Conservation (phyloP, 2,888 invertebrate species). For the Cantharis rufa region DNA sequence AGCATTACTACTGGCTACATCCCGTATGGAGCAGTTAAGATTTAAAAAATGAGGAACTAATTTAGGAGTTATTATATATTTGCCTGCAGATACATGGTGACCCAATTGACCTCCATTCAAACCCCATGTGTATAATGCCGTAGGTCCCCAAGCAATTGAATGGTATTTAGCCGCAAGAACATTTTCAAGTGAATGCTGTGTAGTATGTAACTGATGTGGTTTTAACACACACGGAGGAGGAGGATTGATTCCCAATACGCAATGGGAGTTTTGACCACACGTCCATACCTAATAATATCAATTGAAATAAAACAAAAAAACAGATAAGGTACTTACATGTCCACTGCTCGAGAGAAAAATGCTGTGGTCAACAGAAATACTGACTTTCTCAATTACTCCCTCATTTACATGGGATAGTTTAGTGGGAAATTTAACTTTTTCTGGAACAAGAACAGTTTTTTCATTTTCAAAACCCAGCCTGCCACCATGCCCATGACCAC, state of each 20-base stretch:
- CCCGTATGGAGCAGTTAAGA: slow-evolving; percentile 37
- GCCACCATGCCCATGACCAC: slow-evolving; percentile 82
- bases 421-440: slow-evolving; percentile 49
- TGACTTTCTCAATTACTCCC: slow-evolving; percentile 58
- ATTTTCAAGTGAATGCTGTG: slow-evolving; percentile 57
- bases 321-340: slow-evolving; percentile 54
- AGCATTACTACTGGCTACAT: slow-evolving; percentile 68
- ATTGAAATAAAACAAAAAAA: neutral
- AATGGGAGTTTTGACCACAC: slow-evolving; percentile 67
- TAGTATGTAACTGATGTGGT: slow-evolving; percentile 54
- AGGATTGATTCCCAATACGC: slow-evolving; percentile 66
- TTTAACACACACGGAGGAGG: slow-evolving; percentile 56
- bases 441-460: slow-evolving; percentile 62
- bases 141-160: slow-evolving; percentile 68
- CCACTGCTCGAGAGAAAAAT: slow-evolving; percentile 67
- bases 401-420: slow-evolving; percentile 41
- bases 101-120: slow-evolving; percentile 83
- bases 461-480: slow-evolving; percentile 71
- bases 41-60: slow-evolving; percentile 47
- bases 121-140: slow-evolving; percentile 77
- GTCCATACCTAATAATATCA: slow-evolving; percentile 58
- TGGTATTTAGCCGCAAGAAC: slow-evolving; percentile 74
- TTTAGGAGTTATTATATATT: slow-evolving; percentile 57
- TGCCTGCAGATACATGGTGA: slow-evolving; percentile 59
- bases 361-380: slow-evolving; percentile 70